Percentiles rank a stretch among this genome's conserved stretches.
Evolutionary conservation across 2,888 invertebrate species (phyloP).

Genomic region (Tenthredo scrophulariae): DNA sequence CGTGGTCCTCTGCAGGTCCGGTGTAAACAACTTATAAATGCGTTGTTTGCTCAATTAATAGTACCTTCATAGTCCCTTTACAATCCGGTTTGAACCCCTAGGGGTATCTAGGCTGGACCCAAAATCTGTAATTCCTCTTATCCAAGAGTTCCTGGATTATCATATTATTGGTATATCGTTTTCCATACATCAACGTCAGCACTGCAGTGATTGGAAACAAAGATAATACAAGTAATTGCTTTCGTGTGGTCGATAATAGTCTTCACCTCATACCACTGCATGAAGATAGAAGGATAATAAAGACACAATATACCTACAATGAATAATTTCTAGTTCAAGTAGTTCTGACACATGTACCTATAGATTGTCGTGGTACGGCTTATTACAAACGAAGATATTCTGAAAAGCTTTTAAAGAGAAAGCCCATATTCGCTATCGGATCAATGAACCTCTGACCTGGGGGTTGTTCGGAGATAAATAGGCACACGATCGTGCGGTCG

Average conservation of each 20-base stretch:
- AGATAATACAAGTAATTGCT: not conserved
- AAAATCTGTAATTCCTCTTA: slow-evolving; percentile 40
- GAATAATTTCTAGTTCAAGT: not conserved
- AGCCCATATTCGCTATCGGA: not conserved
- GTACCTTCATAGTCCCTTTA: slow-evolving; percentile 49
- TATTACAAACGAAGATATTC: not conserved
- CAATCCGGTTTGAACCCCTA: slow-evolving; percentile 22
- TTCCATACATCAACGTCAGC: not conserved
- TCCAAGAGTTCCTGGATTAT: slow-evolving; percentile 24
- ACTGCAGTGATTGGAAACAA: not conserved
- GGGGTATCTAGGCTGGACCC: slow-evolving; percentile 3
- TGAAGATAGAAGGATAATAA: not conserved
- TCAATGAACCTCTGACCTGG: slow-evolving; percentile 24
- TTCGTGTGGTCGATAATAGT: not conserved
- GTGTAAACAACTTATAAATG: slow-evolving; percentile 52
- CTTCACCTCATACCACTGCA: not conserved
- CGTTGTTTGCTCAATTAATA: slow-evolving; percentile 54
- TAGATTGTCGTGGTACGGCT: not conserved
- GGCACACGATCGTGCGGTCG: slow-evolving; percentile 23
- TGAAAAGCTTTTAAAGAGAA: not conserved
- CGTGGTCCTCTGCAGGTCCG: not conserved
- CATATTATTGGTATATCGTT: not conserved
- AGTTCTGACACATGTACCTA: too few relatives aligned
- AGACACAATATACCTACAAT: not conserved
- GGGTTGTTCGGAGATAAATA: slow-evolving; percentile 23